Evolutionary conservation across 2,888 invertebrate species (phyloP).

Genomic region (Acanthosepion lycidas): DNA sequence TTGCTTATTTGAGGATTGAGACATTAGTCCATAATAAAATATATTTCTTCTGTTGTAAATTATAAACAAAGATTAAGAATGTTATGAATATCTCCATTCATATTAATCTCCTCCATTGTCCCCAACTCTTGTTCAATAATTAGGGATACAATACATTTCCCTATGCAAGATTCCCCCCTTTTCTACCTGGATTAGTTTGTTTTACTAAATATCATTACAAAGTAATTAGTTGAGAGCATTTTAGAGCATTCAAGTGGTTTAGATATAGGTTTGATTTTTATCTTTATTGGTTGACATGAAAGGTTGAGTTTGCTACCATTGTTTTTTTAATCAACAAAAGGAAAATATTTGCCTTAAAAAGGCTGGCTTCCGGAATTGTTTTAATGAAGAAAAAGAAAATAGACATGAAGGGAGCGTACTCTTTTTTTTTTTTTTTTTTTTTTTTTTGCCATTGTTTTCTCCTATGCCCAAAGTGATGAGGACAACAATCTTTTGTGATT

Average conservation of each 20-base stretch:
- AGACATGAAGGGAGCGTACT: too few relatives aligned
- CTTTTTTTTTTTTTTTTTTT: neutral
- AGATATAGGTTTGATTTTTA: neutral
- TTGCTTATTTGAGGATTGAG: neutral
- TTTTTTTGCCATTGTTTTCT: neutral
- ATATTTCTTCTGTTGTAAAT: neutral
- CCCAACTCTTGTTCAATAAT: too few relatives aligned
- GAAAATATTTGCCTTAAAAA: neutral
- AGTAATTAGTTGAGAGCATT: neutral
- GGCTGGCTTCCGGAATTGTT: neutral
- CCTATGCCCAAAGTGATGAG: neutral
- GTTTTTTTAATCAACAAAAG: neutral
- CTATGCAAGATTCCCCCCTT: too few relatives aligned
- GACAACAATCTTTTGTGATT: neutral
- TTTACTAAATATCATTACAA: neutral
- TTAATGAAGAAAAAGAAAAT: neutral
- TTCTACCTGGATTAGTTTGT: neutral
- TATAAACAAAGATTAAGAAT: neutral
- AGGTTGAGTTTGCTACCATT: neutral
- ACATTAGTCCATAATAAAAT: neutral
- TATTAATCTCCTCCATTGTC: too few relatives aligned
- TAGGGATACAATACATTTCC: too few relatives aligned
- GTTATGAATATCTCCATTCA: neutral
- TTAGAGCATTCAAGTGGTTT: neutral
- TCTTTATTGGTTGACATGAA: neutral